A percentile compares a stretch with the other conserved stretches of the same genome.
These are phyloP conservation scores for Augochlorella aurata DNA, from an alignment of 2,888 invertebrate genomes.

Conservation along the genomic window DNA sequence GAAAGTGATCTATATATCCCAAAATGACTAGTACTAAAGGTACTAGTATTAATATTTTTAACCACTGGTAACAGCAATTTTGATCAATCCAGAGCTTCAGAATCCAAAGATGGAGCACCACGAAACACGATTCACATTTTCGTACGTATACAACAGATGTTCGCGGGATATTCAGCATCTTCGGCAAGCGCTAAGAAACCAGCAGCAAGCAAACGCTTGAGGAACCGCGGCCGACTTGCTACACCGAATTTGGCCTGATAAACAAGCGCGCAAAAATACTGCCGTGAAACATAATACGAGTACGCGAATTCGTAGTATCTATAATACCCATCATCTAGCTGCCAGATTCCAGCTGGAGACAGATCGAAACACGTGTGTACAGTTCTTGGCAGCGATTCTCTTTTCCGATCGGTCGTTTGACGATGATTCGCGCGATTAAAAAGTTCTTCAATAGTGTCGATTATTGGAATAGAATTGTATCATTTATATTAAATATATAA, in stretches of 20 bases:
- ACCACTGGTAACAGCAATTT: too few relatives aligned
- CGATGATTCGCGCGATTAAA: neutral
- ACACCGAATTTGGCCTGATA: slow-evolving; percentile 19
- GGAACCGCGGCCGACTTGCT: neutral
- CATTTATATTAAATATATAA: neutral
- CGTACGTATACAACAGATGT: too few relatives aligned
- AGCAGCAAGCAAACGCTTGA: neutral
- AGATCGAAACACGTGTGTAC: neutral
- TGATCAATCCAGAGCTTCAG: too few relatives aligned
- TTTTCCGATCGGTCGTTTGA: neutral
- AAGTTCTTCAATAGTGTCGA: neutral
- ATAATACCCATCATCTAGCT: slow-evolving; percentile 16
- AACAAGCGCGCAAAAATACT: slow-evolving; percentile 30
- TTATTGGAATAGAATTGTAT: neutral
- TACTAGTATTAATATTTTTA: too few relatives aligned
- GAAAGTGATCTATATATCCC: too few relatives aligned
- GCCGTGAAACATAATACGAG: slow-evolving; percentile 26
- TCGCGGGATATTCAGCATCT: too few relatives aligned
- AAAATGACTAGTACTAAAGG: too few relatives aligned
- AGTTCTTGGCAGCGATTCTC: neutral
- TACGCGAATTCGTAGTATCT: neutral
- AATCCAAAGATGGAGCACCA: too few relatives aligned
- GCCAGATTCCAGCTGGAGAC: slow-evolving; percentile 10
- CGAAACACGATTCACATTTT: too few relatives aligned
- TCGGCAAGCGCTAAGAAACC: neutral